These are phyloP conservation scores for Perizoma affinitatum DNA, from an alignment of 2,888 invertebrate genomes.

Conservation along the genomic window DNA sequence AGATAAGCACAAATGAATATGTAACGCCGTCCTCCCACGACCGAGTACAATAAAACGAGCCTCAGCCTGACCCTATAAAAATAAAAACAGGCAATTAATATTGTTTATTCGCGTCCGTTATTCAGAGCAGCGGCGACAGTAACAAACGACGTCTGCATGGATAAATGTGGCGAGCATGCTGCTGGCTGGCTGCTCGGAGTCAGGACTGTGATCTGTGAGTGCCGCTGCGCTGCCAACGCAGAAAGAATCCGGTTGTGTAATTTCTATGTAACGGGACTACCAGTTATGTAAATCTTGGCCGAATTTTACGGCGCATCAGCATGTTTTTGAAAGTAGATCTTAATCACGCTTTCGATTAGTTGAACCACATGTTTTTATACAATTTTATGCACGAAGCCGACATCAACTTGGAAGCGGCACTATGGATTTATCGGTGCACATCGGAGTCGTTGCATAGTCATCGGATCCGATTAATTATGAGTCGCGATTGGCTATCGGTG, in stretches of 20 bases:
- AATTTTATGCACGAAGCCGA: slow-evolving; percentile 45
- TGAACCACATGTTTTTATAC: slow-evolving; percentile 45
- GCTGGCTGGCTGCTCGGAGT: slow-evolving; percentile 39
- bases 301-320: slow-evolving; percentile 74
- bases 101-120: slow-evolving; percentile 80
- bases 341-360: slow-evolving; percentile 61
- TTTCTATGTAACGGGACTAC: slow-evolving; percentile 80
- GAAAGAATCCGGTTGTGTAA: slow-evolving; percentile 76
- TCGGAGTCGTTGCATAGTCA: slow-evolving; percentile 53
- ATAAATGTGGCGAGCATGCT: slow-evolving; percentile 54
- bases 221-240: slow-evolving; percentile 48
- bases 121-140: slow-evolving; percentile 66
- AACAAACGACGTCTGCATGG: slow-evolving; percentile 69
- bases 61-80: slow-evolving; percentile 75
- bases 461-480: slow-evolving; percentile 56
- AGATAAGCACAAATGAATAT: slow-evolving; percentile 81
- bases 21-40: slow-evolving; percentile 78
- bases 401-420: slow-evolving; percentile 43
- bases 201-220: slow-evolving; percentile 36
- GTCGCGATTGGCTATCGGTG: slow-evolving; percentile 45
- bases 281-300: slow-evolving; percentile 81
- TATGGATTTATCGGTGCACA: slow-evolving; percentile 54
- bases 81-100: slow-evolving; percentile 78
- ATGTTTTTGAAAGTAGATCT: slow-evolving; percentile 75
- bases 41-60: slow-evolving; percentile 65